Base-by-base conservation (phyloP, 2,113 vertebrate genomes). In the Spea multiplicata region DNA sequence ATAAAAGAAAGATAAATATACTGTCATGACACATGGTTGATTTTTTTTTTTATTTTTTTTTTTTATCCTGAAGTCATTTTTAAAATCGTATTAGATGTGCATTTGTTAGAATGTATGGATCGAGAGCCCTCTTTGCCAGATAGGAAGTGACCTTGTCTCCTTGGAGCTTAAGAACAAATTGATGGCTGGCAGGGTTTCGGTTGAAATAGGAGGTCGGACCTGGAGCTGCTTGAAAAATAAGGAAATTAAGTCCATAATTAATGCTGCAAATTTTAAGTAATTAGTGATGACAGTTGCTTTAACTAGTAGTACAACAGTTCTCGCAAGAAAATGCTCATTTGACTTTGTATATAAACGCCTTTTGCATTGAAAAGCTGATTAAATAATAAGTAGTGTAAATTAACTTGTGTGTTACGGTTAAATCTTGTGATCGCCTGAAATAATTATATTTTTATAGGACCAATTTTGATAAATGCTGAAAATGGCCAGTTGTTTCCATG, bases 81-180 rank as follows among this genome's bases (percentile, higher is more conserved):
- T 4, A 62, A 16, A 3, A 62, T n/a, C 1, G 59, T 62, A 62
- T 46, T 13, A 46, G 66, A 8, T 17, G 72, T 47, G 50, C 16
- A n/a, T 8, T 13, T 57, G 62, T 68, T 55, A 67, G 46, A 13
- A 3, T 66, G n/a, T 30, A 30, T 30, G 30, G 30, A 30, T 30
- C 30, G 30, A 30, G 30, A 30, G 30, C 30, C 30, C 30, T 30
- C 30, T 30, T 30, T 30, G 30, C 30, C 46, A 62, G 73, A 73
- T 79, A 72, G 70, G 71, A 73, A 74, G 66, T 49, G n/a, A 74
- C 78, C 71, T 73, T 74, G 78, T 74, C 78, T 78, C 69, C 62
- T 80, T 66, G 49, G 71, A 50, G 62, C 62, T 72, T 5, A 65
- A 72, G 44, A 67, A 65, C 5, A 44, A 53, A 59, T 59, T 13